phyloP scores from a whole-genome alignment of 2,797 vertebrate genomes.

The Lagorchestes hirsutus region DNA sequence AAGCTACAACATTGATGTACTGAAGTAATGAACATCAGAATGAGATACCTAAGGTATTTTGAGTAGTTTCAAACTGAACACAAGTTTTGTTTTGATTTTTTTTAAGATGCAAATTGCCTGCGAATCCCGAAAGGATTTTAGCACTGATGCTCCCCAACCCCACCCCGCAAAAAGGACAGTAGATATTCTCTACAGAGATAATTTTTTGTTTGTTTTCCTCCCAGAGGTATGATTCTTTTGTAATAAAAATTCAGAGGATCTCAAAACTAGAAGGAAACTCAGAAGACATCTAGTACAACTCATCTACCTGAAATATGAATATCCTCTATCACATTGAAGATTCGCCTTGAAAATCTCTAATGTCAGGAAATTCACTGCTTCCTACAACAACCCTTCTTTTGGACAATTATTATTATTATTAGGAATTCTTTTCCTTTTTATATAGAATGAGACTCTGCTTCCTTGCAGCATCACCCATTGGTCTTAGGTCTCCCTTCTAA shows the following conservation, averaged over 20 bases:
- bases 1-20: neutral
- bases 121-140: neutral
- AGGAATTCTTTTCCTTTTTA: neutral
- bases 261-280: neutral
- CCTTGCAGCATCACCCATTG: neutral
- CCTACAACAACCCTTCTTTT: neutral
- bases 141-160: neutral
- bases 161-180: neutral
- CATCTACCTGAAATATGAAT: neutral
- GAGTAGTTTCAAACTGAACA: neutral
- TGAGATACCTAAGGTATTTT: neutral
- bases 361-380: neutral
- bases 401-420: neutral
- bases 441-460: neutral
- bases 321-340: neutral
- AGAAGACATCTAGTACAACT: neutral
- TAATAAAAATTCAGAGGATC: neutral
- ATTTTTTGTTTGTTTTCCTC: neutral
- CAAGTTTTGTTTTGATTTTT: neutral
- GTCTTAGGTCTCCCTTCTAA: neutral
- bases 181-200: neutral
- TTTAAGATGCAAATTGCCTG: neutral
- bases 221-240: neutral
- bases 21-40: neutral
- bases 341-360: neutral